Percentiles rank a stretch among this genome's conserved stretches.
These are phyloP conservation scores for Mesorhabditis spiculigera DNA, from an alignment of 2,888 invertebrate genomes.

Conservation along the genomic window DNA sequence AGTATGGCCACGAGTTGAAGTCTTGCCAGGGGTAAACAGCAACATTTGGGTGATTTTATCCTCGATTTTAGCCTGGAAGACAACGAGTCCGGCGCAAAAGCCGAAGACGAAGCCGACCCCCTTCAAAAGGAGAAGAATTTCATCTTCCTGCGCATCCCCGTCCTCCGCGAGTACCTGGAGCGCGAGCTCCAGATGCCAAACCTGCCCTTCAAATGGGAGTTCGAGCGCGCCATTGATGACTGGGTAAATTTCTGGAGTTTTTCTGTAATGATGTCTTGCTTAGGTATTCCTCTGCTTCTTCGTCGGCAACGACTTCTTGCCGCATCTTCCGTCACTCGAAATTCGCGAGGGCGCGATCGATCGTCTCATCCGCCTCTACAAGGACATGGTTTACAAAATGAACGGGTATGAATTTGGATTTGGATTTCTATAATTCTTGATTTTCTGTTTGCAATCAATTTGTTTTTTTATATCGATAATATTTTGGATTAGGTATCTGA, in stretches of 20 bases:
- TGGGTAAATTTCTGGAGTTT: conserved; percentile 69
- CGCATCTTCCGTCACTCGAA: conserved; percentile 94
- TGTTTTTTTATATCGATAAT: neutral
- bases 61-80: conserved; percentile 30
- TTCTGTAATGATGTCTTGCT: neutral
- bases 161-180: conserved; percentile 82
- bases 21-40: conserved; percentile 42
- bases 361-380: conserved; percentile 84
- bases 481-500: conserved; percentile 71
- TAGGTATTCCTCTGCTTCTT: conserved; percentile 95
- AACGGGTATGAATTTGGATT: conserved; percentile 25
- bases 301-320: conserved; percentile 90
- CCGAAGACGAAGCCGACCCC: conserved; percentile 46
- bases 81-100: conserved; percentile 28
- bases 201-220: conserved; percentile 86
- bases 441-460: conserved; percentile 6
- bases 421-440: neutral
- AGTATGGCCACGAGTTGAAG: conserved; percentile 63
- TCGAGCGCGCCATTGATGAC: conserved; percentile 91
- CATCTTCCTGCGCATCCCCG: conserved; percentile 76
- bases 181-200: conserved; percentile 84
- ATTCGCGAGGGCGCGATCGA: conserved; percentile 79
- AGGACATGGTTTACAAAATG: conserved; percentile 63
- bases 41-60: neutral
- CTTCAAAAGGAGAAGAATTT: conserved; percentile 53